phyloP scores from a whole-genome alignment of 2,797 vertebrate genomes.

The Lacerta bilineata region DNA sequence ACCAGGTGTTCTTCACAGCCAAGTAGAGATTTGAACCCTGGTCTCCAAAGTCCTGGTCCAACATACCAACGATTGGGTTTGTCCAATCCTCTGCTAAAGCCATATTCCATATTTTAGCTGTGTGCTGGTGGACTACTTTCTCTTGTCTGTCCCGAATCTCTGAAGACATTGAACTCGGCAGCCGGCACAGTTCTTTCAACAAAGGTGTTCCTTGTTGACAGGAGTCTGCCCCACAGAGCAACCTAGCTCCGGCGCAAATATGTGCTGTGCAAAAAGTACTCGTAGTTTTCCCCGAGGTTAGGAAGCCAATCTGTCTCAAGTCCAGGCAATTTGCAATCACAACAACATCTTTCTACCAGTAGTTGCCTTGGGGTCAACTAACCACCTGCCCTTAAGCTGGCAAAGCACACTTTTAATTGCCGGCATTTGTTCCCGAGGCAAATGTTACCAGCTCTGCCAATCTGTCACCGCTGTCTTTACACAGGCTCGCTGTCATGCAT shows the following conservation, averaged over 20 bases:
- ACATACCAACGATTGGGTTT: no score
- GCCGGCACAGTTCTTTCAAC: no score
- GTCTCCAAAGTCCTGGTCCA: no score
- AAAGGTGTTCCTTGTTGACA: no score
- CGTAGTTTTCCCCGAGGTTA: no score
- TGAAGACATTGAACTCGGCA: no score
- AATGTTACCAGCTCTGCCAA: background rate
- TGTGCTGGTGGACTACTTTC: no score
- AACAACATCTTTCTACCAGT: background rate
- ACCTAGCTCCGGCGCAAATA: background rate
- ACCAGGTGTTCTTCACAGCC: no score
- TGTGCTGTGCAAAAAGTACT: background rate
- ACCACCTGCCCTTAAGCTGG: background rate
- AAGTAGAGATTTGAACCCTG: no score
- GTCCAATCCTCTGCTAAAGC: background rate
- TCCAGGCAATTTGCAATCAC: background rate
- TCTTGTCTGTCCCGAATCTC: no score
- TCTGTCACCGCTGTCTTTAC: background rate
- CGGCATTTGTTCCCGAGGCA: background rate
- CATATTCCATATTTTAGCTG: background rate
- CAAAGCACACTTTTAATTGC: conserved; percentile 10
- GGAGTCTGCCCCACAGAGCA: no score
- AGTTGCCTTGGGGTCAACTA: background rate
- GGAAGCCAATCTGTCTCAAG: background rate
- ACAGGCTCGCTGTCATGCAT: background rate